Evolutionary conservation across 2,113 vertebrate species (phyloP), one percentile per base, ranked within the genome.

Genomic region (Camarhynchus parvulus): DNA sequence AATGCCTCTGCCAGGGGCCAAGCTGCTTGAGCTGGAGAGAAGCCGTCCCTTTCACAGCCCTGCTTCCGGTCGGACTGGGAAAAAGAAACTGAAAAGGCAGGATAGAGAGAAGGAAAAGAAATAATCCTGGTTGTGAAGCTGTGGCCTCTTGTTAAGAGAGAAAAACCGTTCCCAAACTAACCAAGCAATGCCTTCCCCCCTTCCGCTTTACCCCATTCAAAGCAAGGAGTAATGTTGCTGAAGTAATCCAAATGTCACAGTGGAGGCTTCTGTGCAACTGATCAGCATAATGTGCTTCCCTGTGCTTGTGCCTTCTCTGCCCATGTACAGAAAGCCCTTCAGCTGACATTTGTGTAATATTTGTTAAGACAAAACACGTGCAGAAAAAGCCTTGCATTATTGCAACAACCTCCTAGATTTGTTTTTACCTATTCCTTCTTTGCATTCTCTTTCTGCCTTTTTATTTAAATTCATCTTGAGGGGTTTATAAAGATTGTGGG

Each of bases 221-320:
- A 16, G 16, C 42, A 49, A 77, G 66, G n/a, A 87, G 66, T 82
- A 94, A 95, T 87, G 91, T 94, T 86, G 91, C 92, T 94, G 95
- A 96, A 97, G 94, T 95, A 97, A 96, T 96, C 87, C 84, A 82
- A 64, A 68, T 90, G 89, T 95, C 84, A 84, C 90, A 94, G 81
- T 3, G n/a, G 30, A 94, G 72, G 69, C 33, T 82, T 94, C 87
- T 87, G 81, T 90, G 94, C 74, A 72, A 30, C 56, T 92, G 72
- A 93, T 50, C 93, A 63, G 84, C 85, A 92, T 91, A 96, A 96
- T 92, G 90, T 37, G 10, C 52, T 91, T 90, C 78, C 63, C 73
- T 94, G 67, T 77, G 76, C 90, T 61, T 63, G 62, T 46, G 56
- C 67, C 91, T 90, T 69, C 77, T 62, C 66, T 91, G 73, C 9